These are phyloP conservation scores for Sebastes goodei DNA, from an alignment of 2,797 vertebrate species.

Conservation along the genomic window DNA sequence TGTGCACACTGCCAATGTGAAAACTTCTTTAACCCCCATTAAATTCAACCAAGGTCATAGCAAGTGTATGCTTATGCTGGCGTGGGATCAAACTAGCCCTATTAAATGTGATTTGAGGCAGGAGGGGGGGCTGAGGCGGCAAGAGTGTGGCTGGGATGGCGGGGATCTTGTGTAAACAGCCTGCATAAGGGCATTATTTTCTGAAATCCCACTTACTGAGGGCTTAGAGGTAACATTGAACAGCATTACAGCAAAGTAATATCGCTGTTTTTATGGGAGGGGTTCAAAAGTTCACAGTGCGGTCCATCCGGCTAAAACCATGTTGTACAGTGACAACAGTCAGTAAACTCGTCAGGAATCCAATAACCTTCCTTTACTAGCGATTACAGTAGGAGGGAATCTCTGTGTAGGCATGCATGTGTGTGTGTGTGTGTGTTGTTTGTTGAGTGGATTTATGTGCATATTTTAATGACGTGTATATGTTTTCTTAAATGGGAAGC, in stretches of 20 bases:
- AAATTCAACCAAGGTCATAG: conserved; percentile 98
- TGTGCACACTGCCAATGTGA: conserved; percentile 91
- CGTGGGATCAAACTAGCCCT: conserved; percentile 95
- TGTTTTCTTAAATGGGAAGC: conserved; percentile 14
- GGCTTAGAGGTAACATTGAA: conserved; percentile 84
- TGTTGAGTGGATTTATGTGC: conserved; percentile 10
- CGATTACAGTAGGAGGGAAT: conserved; percentile 38
- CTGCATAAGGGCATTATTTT: conserved; percentile 96
- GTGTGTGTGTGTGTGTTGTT: conserved; percentile 5
- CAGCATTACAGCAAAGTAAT: conserved; percentile 71
- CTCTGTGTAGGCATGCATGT: background rate
- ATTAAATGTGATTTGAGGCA: conserved; percentile 93
- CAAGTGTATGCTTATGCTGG: conserved; percentile 95
- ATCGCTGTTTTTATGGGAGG: conserved; percentile 73
- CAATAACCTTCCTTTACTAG: conserved; percentile 59
- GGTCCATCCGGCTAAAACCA: conserved; percentile 61
- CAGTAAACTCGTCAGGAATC: conserved; percentile 62
- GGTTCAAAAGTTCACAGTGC: conserved; percentile 78
- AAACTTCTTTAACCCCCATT: conserved; percentile 99
- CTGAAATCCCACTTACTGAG: conserved; percentile 83
- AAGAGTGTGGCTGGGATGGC: conserved; percentile 79
- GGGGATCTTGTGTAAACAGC: conserved; percentile 85
- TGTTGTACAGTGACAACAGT: conserved; percentile 69
- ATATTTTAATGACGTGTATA: conserved; percentile 10
- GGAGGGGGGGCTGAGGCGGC: conserved; percentile 52